Conservation (phyloP, 2,888 invertebrate species). For the Crioceris asparagi region DNA sequence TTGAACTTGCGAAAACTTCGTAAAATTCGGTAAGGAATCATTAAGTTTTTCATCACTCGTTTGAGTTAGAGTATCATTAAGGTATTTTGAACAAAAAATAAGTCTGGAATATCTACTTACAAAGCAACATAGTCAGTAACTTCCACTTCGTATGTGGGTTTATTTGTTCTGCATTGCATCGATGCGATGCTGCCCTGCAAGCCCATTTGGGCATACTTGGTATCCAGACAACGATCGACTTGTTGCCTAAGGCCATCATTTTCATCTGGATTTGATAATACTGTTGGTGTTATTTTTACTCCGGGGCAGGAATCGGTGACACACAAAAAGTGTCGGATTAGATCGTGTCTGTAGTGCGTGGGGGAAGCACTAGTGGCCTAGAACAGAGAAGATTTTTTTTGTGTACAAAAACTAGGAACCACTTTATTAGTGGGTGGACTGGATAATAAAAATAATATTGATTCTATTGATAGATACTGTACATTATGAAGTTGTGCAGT, state of each 20-base stretch:
- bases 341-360: slow-evolving; percentile 19
- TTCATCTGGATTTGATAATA: too few species aligned
- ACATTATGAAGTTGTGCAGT: too few species aligned
- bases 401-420: too few species aligned
- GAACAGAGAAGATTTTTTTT: slow-evolving; percentile 7
- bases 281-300: slow-evolving; percentile 9
- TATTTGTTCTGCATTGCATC: slow-evolving; percentile 12
- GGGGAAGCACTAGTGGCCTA: slow-evolving; percentile 13
- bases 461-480: too few species aligned
- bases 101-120: slow-evolving; percentile 16
- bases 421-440: too few species aligned
- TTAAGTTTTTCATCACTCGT: too few species aligned
- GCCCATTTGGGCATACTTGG: slow-evolving; percentile 13
- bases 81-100: too few species aligned
- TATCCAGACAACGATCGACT: slow-evolving; percentile 15
- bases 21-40: too few species aligned
- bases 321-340: slow-evolving; percentile 18
- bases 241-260: slow-evolving; percentile 11
- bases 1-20: too few species aligned
- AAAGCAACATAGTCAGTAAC: slow-evolving; percentile 15
- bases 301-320: slow-evolving; percentile 19
- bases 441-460: too few species aligned
- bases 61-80: too few species aligned
- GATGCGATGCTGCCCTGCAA: slow-evolving; percentile 15
- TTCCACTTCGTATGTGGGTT: slow-evolving; percentile 16